phyloP scores from a whole-genome alignment of 2,113 vertebrate species.

The Hippocampus comes region DNA sequence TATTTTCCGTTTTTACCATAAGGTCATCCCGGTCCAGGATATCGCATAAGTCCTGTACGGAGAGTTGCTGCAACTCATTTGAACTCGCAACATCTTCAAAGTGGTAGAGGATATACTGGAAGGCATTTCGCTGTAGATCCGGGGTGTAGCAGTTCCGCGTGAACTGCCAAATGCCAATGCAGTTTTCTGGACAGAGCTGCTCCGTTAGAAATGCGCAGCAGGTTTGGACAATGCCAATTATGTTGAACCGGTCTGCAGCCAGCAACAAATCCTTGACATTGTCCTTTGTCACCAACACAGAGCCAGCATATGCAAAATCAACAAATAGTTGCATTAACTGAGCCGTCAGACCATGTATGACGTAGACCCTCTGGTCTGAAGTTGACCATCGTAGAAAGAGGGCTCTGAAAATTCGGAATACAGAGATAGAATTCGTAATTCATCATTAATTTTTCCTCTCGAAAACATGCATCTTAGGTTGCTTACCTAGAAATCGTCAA shows the following conservation, averaged over 20 bases:
- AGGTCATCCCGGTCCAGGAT: conserved; percentile 64
- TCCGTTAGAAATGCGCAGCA: conserved; percentile 75
- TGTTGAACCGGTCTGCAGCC: conserved; percentile 74
- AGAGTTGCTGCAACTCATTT: conserved; percentile 74
- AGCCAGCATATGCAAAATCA: conserved; percentile 44
- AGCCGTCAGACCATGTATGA: conserved; percentile 16
- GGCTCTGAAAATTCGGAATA: conserved; percentile 6
- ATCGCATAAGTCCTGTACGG: conserved; percentile 61
- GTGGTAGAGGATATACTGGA: conserved; percentile 73
- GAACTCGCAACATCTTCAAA: conserved; percentile 72
- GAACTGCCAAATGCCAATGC: conserved; percentile 68
- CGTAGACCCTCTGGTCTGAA: conserved; percentile 12
- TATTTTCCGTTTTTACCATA: conserved; percentile 30
- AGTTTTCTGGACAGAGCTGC: conserved; percentile 75
- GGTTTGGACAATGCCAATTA: conserved; percentile 68
- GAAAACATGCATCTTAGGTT: not conserved
- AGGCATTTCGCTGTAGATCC: conserved; percentile 68
- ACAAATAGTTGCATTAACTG: conserved; percentile 34
- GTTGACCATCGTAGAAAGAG: conserved; percentile 22
- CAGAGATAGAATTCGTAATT: not conserved
- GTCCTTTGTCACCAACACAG: conserved; percentile 58
- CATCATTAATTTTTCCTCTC: not conserved
- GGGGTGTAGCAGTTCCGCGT: conserved; percentile 45
- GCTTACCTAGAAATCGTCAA: not conserved
- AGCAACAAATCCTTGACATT: conserved; percentile 74